Evolutionary conservation across 2,888 invertebrate species (phyloP), one percentile per base, ranked within the genome.

Genomic region (Cetonia aurata): DNA sequence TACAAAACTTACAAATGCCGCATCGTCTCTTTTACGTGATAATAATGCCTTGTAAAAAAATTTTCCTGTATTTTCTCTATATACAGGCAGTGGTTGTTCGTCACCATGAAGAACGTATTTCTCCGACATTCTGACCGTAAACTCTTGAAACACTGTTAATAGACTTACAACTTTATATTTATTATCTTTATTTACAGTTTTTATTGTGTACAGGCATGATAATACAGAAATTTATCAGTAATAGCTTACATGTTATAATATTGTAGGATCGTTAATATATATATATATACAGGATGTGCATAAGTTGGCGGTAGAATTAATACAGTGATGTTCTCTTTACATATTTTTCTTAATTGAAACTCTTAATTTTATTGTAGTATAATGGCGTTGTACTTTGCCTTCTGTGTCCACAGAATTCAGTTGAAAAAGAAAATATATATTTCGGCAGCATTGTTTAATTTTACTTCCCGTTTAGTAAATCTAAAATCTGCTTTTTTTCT

Each of bases 1-100:
- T 25, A 25, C 25, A 48, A 41, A 41, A 62, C 69, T 62, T 70
- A 70, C 69, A 37, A 70, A 53, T 55, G 62, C 31, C 2, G 65
- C 37, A 31, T 53, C 42, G 13, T 62, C 33, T 56, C 46, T 55
- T 12, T 55, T 44, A 3, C 41, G 65, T 25, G 12, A 19, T 33
- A 17, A 12, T 25, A 70, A n/a, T 0, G 42, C 13, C 19, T 65
- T 17, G 31, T 33, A 37, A n/a, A 70, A 42, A 31, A 48, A 60
- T 15, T 53, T 52, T 42, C 69, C 69, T 6, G 56, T 37, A 62
- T 70, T 70, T 62, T 55, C 69, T 25, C 46, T 62, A n/a, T 44
- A 55, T 3, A 55, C 33, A 0, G 62, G 55, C 1, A 46, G 13
- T 55, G 42, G 42, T 10, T 15, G 53, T 3, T 46, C 33, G n/a